Evolutionary conservation across 2,797 vertebrate genomes (phyloP).

Genomic region (Ptychadena robeensis): DNA sequence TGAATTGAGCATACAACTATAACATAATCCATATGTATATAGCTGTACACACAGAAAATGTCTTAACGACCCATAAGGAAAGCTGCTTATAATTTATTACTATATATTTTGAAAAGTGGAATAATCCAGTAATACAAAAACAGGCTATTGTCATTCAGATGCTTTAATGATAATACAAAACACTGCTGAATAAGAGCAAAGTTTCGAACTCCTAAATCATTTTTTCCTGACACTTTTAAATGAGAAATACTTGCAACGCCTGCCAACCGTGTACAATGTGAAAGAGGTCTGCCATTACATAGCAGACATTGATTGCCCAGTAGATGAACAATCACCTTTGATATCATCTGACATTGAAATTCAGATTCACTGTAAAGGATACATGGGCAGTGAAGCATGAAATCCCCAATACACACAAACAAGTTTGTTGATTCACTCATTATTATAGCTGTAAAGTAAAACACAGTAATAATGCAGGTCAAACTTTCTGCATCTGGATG

Average conservation of each 20-base stretch:
- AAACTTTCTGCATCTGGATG: conserved; percentile 14
- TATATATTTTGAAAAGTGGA: conserved; percentile 28
- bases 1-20: no score
- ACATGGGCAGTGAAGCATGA: conserved; percentile 32
- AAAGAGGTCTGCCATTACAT: conserved; percentile 56
- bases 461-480: conserved; percentile 19
- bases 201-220: conserved; percentile 58
- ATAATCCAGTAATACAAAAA: conserved; percentile 17
- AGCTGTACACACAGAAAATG: no score
- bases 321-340: conserved; percentile 58
- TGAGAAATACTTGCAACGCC: conserved; percentile 56
- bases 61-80: no score
- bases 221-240: conserved; percentile 59
- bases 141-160: conserved; percentile 47
- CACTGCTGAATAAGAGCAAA: conserved; percentile 49
- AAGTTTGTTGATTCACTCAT: conserved; percentile 9
- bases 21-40: no score
- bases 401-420: conserved; percentile 36
- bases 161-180: conserved; percentile 55
- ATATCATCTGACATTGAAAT: conserved; percentile 62
- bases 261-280: conserved; percentile 56
- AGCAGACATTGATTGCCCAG: conserved; percentile 59
- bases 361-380: conserved; percentile 51
- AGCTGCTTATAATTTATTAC: conserved; percentile 16
- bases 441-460: conserved; percentile 36